Evolutionary conservation across 1,140 invertebrate genomes (phyloP).

Genomic region (Pteromalus puparum): DNA sequence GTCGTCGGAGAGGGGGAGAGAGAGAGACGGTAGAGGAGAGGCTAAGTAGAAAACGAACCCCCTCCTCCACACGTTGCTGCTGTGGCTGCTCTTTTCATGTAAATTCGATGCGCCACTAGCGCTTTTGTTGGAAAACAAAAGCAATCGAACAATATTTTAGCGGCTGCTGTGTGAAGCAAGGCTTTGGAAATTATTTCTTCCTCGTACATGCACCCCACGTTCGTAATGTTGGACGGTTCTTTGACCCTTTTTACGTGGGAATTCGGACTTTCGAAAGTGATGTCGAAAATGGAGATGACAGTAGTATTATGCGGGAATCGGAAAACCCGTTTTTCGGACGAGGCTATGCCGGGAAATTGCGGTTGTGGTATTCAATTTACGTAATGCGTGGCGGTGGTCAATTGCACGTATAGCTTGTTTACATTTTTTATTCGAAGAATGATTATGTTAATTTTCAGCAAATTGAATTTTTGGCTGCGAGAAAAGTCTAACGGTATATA

Average conservation of each 20-base stretch:
- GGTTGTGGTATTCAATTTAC: too few species aligned
- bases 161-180: neutral
- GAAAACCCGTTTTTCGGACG: neutral
- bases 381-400: neutral
- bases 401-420: too few species aligned
- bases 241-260: neutral
- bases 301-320: neutral
- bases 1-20: constrained; percentile 6
- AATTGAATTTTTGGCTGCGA: too few species aligned
- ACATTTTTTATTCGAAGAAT: too few species aligned
- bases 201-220: neutral
- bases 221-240: neutral
- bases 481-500: too few species aligned
- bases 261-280: neutral
- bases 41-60: constrained; percentile 35
- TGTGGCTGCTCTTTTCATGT: constrained; percentile 5
- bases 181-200: neutral
- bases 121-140: constrained; percentile 31
- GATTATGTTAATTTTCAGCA: too few species aligned
- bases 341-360: neutral
- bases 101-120: neutral
- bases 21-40: neutral
- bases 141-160: constrained; percentile 26
- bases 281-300: neutral
- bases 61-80: too few species aligned